Evolutionary conservation across 2,888 invertebrate genomes (phyloP).

Genomic region (Euspilapteryx auroguttella): DNA sequence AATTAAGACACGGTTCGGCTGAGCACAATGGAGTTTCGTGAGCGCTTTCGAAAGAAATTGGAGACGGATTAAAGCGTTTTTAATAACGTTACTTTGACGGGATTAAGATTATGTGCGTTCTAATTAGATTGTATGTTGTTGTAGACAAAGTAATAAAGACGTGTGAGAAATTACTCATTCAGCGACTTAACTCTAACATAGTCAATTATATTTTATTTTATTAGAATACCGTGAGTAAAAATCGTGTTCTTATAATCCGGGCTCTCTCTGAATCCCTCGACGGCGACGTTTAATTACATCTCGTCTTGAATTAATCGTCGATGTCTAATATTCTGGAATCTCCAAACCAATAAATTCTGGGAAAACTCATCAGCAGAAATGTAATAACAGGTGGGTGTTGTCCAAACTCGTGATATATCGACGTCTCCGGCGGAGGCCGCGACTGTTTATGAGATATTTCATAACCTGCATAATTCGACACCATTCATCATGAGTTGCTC

Average conservation of each 20-base stretch:
- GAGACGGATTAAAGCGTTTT: constrained; percentile 23
- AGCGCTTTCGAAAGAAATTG: constrained; percentile 33
- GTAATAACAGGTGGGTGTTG: constrained; percentile 42
- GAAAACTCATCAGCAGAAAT: constrained; percentile 43
- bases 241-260: no score
- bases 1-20: constrained; percentile 35
- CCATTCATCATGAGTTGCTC: constrained; percentile 30
- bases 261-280: no score
- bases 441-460: constrained; percentile 55
- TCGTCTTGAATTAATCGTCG: constrained; percentile 40
- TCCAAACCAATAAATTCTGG: constrained; percentile 33
- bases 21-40: constrained; percentile 37
- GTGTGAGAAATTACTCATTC: no score
- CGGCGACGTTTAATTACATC: no score
- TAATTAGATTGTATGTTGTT: no score
- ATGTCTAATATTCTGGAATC: constrained; percentile 30
- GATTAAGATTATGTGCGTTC: no score
- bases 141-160: no score
- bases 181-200: no score
- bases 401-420: constrained; percentile 53
- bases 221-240: no score
- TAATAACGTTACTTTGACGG: no score
- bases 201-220: no score
- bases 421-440: constrained; percentile 15
- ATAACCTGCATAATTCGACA: constrained; percentile 30